phyloP scores from a whole-genome alignment of 1,140 invertebrate genomes.

The Aphelenchoides besseyi region DNA sequence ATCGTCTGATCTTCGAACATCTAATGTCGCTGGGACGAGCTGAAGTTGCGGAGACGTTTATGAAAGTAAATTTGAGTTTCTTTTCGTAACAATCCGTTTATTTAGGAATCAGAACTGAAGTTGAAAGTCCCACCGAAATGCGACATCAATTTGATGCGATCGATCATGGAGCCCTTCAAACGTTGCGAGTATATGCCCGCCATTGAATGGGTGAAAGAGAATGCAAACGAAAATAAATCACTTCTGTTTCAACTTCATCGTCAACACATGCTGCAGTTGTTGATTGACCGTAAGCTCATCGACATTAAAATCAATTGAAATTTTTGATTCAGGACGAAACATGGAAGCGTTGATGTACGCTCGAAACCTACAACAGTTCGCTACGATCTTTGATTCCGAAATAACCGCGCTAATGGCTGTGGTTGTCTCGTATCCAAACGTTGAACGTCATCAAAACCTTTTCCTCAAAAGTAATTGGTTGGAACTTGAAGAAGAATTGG shows the following conservation, averaged over 20 bases:
- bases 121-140: conserved; percentile 28
- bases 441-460: conserved; percentile 31
- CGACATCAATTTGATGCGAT: conserved; percentile 30
- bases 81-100: conserved; percentile 15
- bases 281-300: conserved; percentile 24
- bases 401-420: conserved; percentile 37
- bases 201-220: conserved; percentile 45
- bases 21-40: conserved; percentile 44
- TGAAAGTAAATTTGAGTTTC: conserved; percentile 40
- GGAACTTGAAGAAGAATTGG: conserved; percentile 42
- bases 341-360: conserved; percentile 29
- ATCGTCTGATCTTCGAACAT: conserved; percentile 53
- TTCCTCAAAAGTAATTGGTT: conserved; percentile 45
- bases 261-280: conserved; percentile 44
- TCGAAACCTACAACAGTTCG: conserved; percentile 31
- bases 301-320: conserved; percentile 7
- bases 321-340: conserved; percentile 34
- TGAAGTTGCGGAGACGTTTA: conserved; percentile 50
- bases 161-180: conserved; percentile 43
- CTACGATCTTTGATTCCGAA: conserved; percentile 11
- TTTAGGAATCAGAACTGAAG: conserved; percentile 47
- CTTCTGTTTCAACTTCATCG: conserved; percentile 45
- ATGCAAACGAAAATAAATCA: conserved; percentile 31
- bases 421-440: conserved; percentile 43
- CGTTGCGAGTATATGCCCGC: conserved; percentile 41